These are phyloP conservation scores for Apis cerana DNA, from an alignment of 1,140 invertebrate species.

Conservation along the genomic window DNA sequence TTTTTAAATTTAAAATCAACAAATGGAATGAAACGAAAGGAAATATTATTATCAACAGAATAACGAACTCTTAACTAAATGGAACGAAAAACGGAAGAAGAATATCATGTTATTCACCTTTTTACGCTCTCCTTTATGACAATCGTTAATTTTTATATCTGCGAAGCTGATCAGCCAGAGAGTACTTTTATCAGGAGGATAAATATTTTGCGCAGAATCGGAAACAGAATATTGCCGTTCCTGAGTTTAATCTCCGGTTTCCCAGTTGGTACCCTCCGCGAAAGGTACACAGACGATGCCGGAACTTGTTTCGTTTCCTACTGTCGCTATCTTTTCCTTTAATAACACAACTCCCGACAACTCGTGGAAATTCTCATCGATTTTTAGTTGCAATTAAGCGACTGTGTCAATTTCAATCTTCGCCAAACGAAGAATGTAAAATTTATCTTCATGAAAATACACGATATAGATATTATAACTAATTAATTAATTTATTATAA, in stretches of 20 bases:
- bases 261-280: not conserved
- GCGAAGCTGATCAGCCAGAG: not conserved
- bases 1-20: too few relatives aligned
- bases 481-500: not conserved
- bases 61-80: too few relatives aligned
- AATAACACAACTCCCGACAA: not conserved
- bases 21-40: too few relatives aligned
- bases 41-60: too few relatives aligned
- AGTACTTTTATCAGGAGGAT: not conserved
- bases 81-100: too few relatives aligned
- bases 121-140: not conserved
- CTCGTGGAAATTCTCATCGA: not conserved
- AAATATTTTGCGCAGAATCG: constrained; percentile 7
- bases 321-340: constrained; percentile 14
- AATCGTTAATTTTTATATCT: not conserved
- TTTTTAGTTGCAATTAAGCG: constrained; percentile 22
- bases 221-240: not conserved
- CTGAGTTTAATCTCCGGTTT: constrained; percentile 37
- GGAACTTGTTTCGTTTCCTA: constrained; percentile 6
- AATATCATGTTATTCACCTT: not conserved
- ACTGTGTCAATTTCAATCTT: not conserved
- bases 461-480: too few relatives aligned
- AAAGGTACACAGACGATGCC: not conserved
- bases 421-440: too few relatives aligned
- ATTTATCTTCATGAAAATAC: not conserved